Evolutionary conservation across 2,113 vertebrate genomes (phyloP).

Genomic region (Opisthocomus hoazin): DNA sequence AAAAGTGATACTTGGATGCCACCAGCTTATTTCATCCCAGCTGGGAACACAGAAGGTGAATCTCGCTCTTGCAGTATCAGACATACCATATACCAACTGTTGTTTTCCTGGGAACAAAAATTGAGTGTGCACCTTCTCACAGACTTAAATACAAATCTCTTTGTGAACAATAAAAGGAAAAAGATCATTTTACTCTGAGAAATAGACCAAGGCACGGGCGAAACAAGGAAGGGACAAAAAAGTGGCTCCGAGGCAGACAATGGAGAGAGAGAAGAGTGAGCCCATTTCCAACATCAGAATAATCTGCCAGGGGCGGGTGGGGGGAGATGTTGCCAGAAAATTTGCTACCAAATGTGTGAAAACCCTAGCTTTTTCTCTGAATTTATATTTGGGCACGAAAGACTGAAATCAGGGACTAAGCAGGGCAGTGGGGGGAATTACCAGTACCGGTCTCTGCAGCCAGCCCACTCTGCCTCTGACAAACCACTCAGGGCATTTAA

Average conservation of each 20-base stretch:
- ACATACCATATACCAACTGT: background rate
- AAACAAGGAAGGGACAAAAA: background rate
- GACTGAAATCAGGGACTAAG: background rate
- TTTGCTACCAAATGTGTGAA: rapidly evolving
- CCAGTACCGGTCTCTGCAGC: rapidly evolving
- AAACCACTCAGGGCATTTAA: background rate
- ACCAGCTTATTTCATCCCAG: background rate
- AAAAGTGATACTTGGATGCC: background rate
- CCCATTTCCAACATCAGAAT: background rate
- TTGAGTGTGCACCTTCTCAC: background rate
- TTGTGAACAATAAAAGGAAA: background rate
- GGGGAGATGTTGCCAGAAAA: background rate
- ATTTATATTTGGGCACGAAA: background rate
- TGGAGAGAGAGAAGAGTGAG: background rate
- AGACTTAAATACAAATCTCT: background rate
- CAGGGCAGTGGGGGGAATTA: background rate
- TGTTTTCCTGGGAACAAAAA: conserved; percentile 2
- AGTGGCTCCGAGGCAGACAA: background rate
- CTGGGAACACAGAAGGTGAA: conserved; percentile 7
- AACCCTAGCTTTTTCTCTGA: background rate
- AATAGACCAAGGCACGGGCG: background rate
- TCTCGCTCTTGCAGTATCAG: background rate
- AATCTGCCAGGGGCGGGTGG: rapidly evolving
- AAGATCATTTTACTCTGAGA: background rate
- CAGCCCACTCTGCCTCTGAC: background rate